Base-by-base conservation (phyloP, 2,113 vertebrate species). In the Andinoacara biseriatus region DNA sequence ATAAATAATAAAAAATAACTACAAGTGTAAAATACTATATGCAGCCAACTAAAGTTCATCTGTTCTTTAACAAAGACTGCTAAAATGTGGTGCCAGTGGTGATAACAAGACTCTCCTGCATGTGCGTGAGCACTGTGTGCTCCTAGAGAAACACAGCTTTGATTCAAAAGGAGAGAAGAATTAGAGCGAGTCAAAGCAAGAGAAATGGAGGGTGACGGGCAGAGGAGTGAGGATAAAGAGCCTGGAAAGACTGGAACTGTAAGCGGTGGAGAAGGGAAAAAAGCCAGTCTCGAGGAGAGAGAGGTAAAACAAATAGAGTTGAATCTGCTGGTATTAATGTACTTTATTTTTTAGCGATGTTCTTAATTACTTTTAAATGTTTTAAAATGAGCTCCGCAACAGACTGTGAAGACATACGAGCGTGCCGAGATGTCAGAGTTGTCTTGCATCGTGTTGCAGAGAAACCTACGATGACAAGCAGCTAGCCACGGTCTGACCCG, bases 121-220 rank as follows among this genome's bases (percentile, higher is more conserved):
- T 61, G 69, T 35, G 65, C 58, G 33, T 72, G 46, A 33, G 46
- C 18, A 2, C 18, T 54, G 67, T 17, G 74, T 17, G 58, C 24
- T n/a, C 24, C 26, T 62, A 20, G 78, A 77, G 9, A 56, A 72
- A 81, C 83, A 87, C 65, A 58, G 72, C 54, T 78, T 33, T 60
- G 78, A 85, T 83, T 91, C 54, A 69, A 72, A 75, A 43, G 79
- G 69, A 46, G 15, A 22, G 31, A 58, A 56, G 74, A 78, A 90
- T 58, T 29, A 78, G 86, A 86, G 72, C 29, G 77, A 72, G 83
- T 75, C 85, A 63, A 74, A 86, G 83, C 26, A 29, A 35, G 4
- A 82, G 57, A 83, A 81, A 82, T 15, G 72, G 17, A 58, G 81
- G 75, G 63, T 67, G 58, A 74, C 43, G 18, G 26, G 38, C 60